Percentiles rank a stretch among this genome's conserved stretches.
phyloP scores from a whole-genome alignment of 1,140 invertebrate genomes.

The Globodera rostochiensis region DNA sequence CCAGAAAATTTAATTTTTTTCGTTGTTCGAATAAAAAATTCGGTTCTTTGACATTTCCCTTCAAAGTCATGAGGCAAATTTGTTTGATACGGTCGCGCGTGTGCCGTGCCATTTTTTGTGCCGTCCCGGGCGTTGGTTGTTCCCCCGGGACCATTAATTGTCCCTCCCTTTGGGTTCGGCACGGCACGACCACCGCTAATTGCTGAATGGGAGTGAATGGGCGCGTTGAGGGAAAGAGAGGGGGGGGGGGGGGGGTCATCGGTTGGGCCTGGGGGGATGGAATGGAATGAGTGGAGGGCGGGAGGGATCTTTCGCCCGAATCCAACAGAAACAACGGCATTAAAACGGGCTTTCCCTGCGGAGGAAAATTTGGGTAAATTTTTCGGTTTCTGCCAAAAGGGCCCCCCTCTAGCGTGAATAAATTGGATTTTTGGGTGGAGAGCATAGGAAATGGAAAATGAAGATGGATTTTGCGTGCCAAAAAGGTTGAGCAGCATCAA shows the following conservation, averaged over 20 bases:
- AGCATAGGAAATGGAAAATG: background rate
- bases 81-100: no score
- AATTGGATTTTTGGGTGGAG: background rate
- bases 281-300: background rate
- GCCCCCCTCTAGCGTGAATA: background rate
- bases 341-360: background rate
- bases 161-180: background rate
- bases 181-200: background rate
- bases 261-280: background rate
- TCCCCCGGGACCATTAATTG: background rate
- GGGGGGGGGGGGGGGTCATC: no score
- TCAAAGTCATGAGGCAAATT: no score
- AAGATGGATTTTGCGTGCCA: background rate
- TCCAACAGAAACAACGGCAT: no score
- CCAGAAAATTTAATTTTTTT: no score
- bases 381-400: background rate
- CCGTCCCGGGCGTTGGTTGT: no score
- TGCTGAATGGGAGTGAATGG: background rate
- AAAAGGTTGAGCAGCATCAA: background rate
- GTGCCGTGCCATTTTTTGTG: no score
- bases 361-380: background rate
- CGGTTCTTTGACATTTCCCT: no score
- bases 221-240: background rate
- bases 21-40: no score
- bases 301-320: background rate